A percentile compares a stretch with the other conserved stretches of the same genome.
Evolutionary conservation across 2,113 vertebrate species (phyloP).

Genomic region (Mobula birostris): DNA sequence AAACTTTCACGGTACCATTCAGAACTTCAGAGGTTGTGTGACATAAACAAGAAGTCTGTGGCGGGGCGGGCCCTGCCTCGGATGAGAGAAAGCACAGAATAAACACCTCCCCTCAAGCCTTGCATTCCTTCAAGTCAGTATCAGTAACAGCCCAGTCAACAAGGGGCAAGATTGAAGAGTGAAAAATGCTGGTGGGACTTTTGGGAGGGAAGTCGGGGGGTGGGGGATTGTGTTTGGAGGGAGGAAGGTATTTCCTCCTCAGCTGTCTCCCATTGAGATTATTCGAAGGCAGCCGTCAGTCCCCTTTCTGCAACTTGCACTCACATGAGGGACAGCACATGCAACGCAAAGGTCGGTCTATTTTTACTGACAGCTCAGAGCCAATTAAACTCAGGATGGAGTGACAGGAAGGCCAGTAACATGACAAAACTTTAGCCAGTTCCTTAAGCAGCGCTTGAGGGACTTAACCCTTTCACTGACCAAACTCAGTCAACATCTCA

Average conservation of each 20-base stretch:
- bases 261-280: background rate
- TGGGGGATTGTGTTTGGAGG: background rate
- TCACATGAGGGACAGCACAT: background rate
- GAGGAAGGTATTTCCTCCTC: background rate
- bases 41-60: background rate
- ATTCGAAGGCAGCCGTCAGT: too few species aligned
- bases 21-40: background rate
- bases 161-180: background rate
- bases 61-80: background rate
- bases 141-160: background rate
- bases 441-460: background rate
- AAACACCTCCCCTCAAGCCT: background rate
- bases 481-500: background rate
- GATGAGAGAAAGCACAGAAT: background rate
- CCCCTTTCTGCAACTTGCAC: background rate
- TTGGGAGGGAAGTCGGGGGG: background rate
- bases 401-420: background rate
- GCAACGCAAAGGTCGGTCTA: conserved; percentile 14
- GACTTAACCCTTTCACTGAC: background rate
- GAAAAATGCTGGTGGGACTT: background rate
- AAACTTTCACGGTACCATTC: background rate
- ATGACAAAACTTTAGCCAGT: background rate
- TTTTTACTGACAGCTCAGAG: background rate
- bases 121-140: conserved; percentile 10
- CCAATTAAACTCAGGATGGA: background rate